These are phyloP conservation scores for Monochamus alternatus DNA, from an alignment of 2,888 invertebrate species.

Conservation along the genomic window DNA sequence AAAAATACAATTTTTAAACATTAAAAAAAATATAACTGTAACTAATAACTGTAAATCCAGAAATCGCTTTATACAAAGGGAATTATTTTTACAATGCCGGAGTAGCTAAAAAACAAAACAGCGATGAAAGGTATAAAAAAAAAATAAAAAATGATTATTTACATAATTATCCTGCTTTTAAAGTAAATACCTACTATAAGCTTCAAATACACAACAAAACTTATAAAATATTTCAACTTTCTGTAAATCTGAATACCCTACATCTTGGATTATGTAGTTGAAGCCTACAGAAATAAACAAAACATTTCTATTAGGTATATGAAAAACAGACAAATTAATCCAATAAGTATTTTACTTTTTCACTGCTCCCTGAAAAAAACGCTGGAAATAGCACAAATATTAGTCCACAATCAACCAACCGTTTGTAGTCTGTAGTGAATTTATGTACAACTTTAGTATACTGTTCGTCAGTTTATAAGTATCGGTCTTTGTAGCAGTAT, in stretches of 20 bases:
- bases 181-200: conserved; percentile 15
- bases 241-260: too few species aligned
- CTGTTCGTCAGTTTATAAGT: conserved; percentile 59
- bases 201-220: not conserved
- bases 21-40: conserved; percentile 38
- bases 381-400: conserved; percentile 46
- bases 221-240: too few species aligned
- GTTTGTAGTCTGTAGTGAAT: conserved; percentile 32
- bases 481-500: conserved; percentile 18
- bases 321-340: conserved; percentile 9
- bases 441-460: conserved; percentile 58
- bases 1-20: conserved; percentile 50
- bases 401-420: conserved; percentile 46
- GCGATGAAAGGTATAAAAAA: too few species aligned
- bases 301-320: conserved; percentile 12
- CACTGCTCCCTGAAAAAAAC: conserved; percentile 38
- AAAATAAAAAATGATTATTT: not conserved
- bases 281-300: conserved; percentile 19
- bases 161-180: not conserved
- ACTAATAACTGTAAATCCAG: conserved; percentile 27
- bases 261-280: not conserved
- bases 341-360: conserved; percentile 14
- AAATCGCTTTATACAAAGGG: conserved; percentile 19
- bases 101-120: conserved; percentile 31
- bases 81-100: conserved; percentile 25